Percentiles rank a stretch among this genome's conserved stretches.
Evolutionary conservation across 1,140 invertebrate species (phyloP).

Genomic region (Drosophila ogumai): DNA sequence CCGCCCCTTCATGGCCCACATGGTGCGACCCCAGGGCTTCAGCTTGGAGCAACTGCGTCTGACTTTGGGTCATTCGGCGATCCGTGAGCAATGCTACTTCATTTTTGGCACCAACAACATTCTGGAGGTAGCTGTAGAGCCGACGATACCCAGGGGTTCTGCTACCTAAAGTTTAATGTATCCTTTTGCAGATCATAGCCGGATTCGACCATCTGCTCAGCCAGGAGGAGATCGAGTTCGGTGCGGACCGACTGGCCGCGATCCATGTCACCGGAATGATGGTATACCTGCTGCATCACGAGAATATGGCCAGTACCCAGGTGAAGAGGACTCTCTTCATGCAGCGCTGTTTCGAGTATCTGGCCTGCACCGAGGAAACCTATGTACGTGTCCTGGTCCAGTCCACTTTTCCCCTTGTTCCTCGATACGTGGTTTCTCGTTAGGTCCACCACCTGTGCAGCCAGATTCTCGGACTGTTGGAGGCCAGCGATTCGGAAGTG

Average conservation of each 20-base stretch:
- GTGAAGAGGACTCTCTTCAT: conserved; percentile 55
- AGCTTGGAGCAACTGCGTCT: conserved; percentile 53
- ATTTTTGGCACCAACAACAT: conserved; percentile 50
- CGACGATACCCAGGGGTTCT: neutral
- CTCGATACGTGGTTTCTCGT: neutral
- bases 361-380: conserved; percentile 63
- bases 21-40: conserved; percentile 63
- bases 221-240: conserved; percentile 53
- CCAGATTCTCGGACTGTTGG: conserved; percentile 36
- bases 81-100: conserved; percentile 45
- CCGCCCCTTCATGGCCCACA: conserved; percentile 5
- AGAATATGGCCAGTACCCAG: conserved; percentile 34
- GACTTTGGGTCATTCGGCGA: conserved; percentile 26
- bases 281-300: conserved; percentile 55
- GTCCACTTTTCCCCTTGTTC: neutral
- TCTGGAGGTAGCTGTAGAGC: conserved; percentile 36
- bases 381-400: conserved; percentile 14
- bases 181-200: conserved; percentile 25
- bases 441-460: conserved; percentile 51
- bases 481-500: conserved; percentile 33
- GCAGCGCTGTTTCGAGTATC: conserved; percentile 59
- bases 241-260: conserved; percentile 44
- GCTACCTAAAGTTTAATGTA: neutral
- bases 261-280: conserved; percentile 60
- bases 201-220: conserved; percentile 45